Base-by-base conservation (phyloP, 2,113 vertebrate species). In the Canis aureus region DNA sequence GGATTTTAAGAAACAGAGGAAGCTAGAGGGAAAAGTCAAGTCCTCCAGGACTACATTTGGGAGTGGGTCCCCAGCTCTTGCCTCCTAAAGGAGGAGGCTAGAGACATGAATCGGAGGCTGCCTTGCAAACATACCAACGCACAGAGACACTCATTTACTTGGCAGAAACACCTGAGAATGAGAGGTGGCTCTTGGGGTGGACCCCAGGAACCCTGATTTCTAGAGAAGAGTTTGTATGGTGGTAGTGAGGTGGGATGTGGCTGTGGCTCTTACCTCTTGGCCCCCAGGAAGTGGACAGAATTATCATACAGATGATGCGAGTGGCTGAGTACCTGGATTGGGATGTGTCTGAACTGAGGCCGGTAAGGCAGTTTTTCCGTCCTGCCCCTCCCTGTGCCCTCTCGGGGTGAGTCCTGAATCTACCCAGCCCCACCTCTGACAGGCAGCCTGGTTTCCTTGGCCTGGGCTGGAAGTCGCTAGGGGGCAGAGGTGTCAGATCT, bases 221-320 rank as follows among this genome's bases (percentile, higher is more conserved):
- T 94, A 51, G 85, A 92, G 81, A 71, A 81, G 32, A 88, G 35
- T 64, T 69, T 79, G 81, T 51, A 17, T 85, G 17, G 29, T 71
- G 71, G 43, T 76, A 76, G 38, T 51, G 60, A 96, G 38, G 29
- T n/a, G 11, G 71, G 43, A 17, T 73, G 19, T 95, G 94, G 89
- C 82, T 55, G 67, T 97, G 89, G 57, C 86, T 78, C 51, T 95
- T 92, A 32, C 59, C n/a, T 95, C 71, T 96, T 91, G 91, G 19
- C 22, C n/a, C 87, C 78, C 97, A 99, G 99, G 99, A 99, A 98
- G 99, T 99, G 95, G 99, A 99, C 87, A 98, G 99, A 97, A 99
- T 99, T 94, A 99, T 99, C 78, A 99, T 99, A 67, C 99, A 99
- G 97, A 99, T 99, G 99, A 99, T 99, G 99, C 99, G 99, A 1